A percentile compares a stretch with the other conserved stretches of the same genome.
Conservation (phyloP, 1,140 invertebrate species). For the Drosophila paulistorum region DNA sequence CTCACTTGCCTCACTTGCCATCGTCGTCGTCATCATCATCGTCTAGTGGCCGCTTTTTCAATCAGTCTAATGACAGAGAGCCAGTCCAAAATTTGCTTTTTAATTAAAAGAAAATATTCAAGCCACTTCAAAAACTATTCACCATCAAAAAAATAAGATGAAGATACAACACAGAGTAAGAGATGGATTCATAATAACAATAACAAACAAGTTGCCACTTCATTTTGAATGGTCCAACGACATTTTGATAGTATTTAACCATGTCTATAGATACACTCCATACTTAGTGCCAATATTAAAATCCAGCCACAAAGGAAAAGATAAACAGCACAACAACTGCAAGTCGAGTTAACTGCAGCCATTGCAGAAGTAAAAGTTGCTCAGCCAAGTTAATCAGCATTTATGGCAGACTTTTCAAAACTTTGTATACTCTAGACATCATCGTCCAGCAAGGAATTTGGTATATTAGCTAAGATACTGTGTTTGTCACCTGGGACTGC, state of each 20-base stretch:
- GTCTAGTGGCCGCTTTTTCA: slow-evolving; percentile 42
- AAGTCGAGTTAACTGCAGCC: slow-evolving; percentile 17
- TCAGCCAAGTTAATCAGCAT: slow-evolving; percentile 68
- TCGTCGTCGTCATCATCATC: not conserved
- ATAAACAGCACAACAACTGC: slow-evolving; percentile 59
- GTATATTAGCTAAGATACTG: not conserved
- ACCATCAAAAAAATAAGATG: slow-evolving; percentile 29
- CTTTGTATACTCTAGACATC: slow-evolving; percentile 34
- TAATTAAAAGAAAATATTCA: slow-evolving; percentile 77
- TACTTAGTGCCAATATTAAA: slow-evolving; percentile 79
- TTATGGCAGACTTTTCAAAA: slow-evolving; percentile 56
- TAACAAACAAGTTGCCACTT: slow-evolving; percentile 80
- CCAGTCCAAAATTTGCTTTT: slow-evolving; percentile 69
- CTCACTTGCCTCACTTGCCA: too few species aligned
- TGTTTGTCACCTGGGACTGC: not conserved
- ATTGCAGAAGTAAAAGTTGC: slow-evolving; percentile 14
- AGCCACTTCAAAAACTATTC: slow-evolving; percentile 69
- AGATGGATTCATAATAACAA: slow-evolving; percentile 67
- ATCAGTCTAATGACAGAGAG: slow-evolving; percentile 77
- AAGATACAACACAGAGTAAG: slow-evolving; percentile 23
- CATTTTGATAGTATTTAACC: slow-evolving; percentile 52
- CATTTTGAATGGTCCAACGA: slow-evolving; percentile 70
- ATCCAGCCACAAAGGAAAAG: slow-evolving; percentile 69
- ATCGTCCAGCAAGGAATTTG: not conserved
- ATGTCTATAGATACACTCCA: not conserved